phyloP scores from a whole-genome alignment of 2,888 invertebrate species.

The Aporophyla nigra region DNA sequence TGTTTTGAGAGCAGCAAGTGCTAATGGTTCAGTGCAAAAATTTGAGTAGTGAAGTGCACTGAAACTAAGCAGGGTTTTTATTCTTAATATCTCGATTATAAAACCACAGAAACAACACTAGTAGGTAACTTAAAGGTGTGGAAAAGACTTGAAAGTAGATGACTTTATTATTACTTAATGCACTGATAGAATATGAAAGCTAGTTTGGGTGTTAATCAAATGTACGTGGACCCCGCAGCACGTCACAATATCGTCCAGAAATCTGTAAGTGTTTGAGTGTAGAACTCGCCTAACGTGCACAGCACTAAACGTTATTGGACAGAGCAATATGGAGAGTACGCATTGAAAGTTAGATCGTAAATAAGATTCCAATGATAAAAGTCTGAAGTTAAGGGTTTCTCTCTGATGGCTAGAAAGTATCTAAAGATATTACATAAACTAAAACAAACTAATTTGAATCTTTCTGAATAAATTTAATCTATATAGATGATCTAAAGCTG shows the following conservation, averaged over 20 bases:
- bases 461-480: not conserved
- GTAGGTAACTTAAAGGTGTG: too few relatives aligned
- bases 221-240: not conserved
- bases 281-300: too few relatives aligned
- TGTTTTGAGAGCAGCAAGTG: too few relatives aligned
- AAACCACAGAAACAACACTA: not conserved
- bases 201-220: not conserved
- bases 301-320: slow-evolving; percentile 18
- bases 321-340: not conserved
- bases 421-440: not conserved
- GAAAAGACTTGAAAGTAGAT: too few relatives aligned
- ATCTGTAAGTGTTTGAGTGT: too few relatives aligned
- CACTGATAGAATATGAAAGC: not conserved
- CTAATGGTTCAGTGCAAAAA: too few relatives aligned
- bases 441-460: not conserved
- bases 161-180: too few relatives aligned
- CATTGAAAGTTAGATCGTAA: slow-evolving; percentile 9
- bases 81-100: not conserved
- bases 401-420: not conserved
- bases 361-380: not conserved
- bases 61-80: not conserved
- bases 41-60: not conserved
- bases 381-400: not conserved
- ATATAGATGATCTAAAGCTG: not conserved
- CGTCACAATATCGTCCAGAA: not conserved